Conservation (phyloP, 2,797 vertebrate genomes). For the Erpetoichthys calabaricus region DNA sequence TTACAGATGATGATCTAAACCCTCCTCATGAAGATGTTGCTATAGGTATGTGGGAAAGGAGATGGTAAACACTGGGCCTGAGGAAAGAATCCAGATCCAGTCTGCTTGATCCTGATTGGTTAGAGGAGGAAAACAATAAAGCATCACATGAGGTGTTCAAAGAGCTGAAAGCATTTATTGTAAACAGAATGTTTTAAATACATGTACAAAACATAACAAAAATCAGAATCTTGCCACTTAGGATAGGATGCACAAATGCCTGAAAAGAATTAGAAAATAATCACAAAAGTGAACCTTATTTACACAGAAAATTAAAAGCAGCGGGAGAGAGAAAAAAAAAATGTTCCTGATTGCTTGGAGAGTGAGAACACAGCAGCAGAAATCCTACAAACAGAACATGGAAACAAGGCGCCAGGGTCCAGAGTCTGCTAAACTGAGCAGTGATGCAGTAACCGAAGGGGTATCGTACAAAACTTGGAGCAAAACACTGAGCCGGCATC, state of each 20-base stretch:
- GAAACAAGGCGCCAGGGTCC: slow-evolving; percentile 1
- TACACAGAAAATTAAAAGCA: slow-evolving; percentile 6
- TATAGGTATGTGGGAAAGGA: no score
- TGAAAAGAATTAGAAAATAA: slow-evolving; percentile 1
- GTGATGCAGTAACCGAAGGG: not conserved
- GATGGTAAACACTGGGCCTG: no score
- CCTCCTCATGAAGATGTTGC: no score
- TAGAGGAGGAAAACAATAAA: no score
- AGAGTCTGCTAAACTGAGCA: slow-evolving; percentile 1
- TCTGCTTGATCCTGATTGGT: no score
- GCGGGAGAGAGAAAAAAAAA: not conserved
- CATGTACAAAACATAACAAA: slow-evolving; percentile 11
- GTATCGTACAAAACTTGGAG: not conserved
- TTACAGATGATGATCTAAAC: no score
- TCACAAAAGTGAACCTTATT: not conserved
- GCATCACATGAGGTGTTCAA: not conserved
- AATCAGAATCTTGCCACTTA: not conserved
- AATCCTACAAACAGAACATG: slow-evolving; percentile 7
- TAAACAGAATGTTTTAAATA: slow-evolving; percentile 7
- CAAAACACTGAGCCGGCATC: not conserved
- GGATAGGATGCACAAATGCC: not conserved
- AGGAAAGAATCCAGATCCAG: no score
- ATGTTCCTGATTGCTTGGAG: not conserved
- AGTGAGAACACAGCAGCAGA: slow-evolving; percentile 1
- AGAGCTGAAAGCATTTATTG: slow-evolving; percentile 11